A percentile compares a stretch with the other conserved stretches of the same genome.
Conservation (phyloP, 2,888 invertebrate genomes). For the Drosophila affinis region DNA sequence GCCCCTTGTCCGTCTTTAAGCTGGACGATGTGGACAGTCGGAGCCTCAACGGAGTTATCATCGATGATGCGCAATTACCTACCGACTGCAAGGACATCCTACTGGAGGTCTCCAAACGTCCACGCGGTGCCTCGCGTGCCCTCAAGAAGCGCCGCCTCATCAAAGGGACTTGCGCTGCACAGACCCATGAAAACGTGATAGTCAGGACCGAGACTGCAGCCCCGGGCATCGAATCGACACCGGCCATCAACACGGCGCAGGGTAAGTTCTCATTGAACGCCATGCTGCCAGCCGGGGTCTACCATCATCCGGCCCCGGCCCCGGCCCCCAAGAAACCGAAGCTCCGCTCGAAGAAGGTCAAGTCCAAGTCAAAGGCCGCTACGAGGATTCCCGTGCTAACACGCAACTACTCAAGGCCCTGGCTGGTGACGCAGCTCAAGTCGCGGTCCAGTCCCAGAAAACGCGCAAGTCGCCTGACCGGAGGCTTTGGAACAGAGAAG, state of each 20-base stretch:
- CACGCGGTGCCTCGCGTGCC: background rate
- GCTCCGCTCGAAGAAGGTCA: background rate
- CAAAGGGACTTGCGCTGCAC: background rate
- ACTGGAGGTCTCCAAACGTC: background rate
- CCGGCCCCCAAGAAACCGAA: background rate
- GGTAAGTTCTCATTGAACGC: too few relatives aligned
- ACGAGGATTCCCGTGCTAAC: background rate
- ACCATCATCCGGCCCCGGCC: background rate
- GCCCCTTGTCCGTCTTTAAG: constrained; percentile 23
- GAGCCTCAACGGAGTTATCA: constrained; percentile 43
- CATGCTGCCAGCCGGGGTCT: constrained; percentile 3
- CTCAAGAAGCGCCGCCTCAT: background rate
- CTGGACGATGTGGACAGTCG: constrained; percentile 4
- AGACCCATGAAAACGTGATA: background rate
- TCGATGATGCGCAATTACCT: constrained; percentile 36
- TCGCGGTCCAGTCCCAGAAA: background rate
- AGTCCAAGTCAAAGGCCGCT: background rate
- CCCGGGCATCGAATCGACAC: background rate
- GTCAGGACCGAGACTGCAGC: background rate
- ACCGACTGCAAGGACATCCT: background rate
- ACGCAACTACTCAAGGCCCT: constrained; percentile 37
- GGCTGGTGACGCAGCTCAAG: constrained; percentile 12
- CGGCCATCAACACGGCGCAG: background rate
- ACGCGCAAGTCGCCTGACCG: background rate
- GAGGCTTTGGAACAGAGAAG: background rate